phyloP scores from a whole-genome alignment of 2,888 invertebrate species.

The Troglohyphantes excavatus region DNA sequence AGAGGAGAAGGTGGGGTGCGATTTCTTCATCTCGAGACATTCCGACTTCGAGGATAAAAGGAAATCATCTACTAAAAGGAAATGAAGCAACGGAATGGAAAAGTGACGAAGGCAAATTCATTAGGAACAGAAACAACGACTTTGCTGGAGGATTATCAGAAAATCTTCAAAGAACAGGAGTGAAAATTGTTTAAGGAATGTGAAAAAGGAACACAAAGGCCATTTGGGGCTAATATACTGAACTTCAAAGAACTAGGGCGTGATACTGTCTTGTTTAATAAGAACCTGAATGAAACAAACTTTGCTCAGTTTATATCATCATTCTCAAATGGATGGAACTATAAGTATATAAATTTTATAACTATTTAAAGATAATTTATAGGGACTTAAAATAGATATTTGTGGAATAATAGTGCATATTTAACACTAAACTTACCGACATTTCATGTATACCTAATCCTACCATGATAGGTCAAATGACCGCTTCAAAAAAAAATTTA shows the following conservation, averaged over 20 bases:
- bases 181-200: neutral
- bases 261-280: too few relatives aligned
- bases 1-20: neutral
- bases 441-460: too few relatives aligned
- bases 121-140: slow-evolving; percentile 12
- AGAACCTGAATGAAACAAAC: too few relatives aligned
- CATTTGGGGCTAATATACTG: neutral
- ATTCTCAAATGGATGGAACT: too few relatives aligned
- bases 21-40: neutral
- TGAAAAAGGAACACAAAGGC: neutral
- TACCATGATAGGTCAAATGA: too few relatives aligned
- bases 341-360: too few relatives aligned
- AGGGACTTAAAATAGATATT: too few relatives aligned
- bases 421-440: too few relatives aligned
- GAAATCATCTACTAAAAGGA: neutral
- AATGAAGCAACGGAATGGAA: slow-evolving; percentile 10
- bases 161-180: neutral
- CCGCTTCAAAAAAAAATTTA: too few relatives aligned
- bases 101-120: slow-evolving; percentile 15
- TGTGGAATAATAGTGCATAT: too few relatives aligned
- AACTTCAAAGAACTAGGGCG: neutral
- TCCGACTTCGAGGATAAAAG: slow-evolving; percentile 20
- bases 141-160: neutral
- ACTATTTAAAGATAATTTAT: too few relatives aligned
- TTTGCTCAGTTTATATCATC: too few relatives aligned